Evolutionary conservation across 2,797 vertebrate species (phyloP).

Genomic region (Sebastes nivosus): DNA sequence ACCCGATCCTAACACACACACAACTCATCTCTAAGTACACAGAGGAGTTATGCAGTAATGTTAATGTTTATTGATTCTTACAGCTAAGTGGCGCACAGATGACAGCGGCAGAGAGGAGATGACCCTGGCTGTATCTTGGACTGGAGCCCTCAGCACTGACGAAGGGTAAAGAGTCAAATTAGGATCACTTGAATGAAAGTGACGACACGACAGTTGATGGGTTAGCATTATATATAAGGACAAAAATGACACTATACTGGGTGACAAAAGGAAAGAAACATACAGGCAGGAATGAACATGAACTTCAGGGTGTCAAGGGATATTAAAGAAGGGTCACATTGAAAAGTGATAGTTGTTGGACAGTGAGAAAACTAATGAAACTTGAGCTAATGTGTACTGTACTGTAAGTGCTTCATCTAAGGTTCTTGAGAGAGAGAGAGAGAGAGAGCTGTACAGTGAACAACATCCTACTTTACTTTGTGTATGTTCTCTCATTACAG

Average conservation of each 20-base stretch:
- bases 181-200: background rate
- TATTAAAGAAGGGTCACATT: background rate
- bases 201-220: background rate
- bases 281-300: background rate
- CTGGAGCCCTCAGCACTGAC: constrained; percentile 88
- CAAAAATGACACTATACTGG: background rate
- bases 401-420: background rate
- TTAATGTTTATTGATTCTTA: background rate
- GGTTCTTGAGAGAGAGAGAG: background rate
- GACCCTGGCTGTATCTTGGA: constrained; percentile 94
- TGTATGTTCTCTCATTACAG: constrained; percentile 74
- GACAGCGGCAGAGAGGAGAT: constrained; percentile 93
- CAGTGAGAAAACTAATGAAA: background rate
- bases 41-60: background rate
- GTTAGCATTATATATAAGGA: background rate
- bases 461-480: background rate
- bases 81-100: constrained; percentile 93
- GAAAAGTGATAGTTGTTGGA: background rate
- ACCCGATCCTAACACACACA: background rate
- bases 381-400: background rate
- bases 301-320: background rate
- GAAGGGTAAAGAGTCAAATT: constrained; percentile 85
- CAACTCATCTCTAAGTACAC: background rate
- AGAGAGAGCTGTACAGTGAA: background rate
- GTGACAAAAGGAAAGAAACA: background rate